These are phyloP conservation scores for Scolopax mira DNA, from an alignment of 2,113 vertebrate genomes.

Conservation along the genomic window DNA sequence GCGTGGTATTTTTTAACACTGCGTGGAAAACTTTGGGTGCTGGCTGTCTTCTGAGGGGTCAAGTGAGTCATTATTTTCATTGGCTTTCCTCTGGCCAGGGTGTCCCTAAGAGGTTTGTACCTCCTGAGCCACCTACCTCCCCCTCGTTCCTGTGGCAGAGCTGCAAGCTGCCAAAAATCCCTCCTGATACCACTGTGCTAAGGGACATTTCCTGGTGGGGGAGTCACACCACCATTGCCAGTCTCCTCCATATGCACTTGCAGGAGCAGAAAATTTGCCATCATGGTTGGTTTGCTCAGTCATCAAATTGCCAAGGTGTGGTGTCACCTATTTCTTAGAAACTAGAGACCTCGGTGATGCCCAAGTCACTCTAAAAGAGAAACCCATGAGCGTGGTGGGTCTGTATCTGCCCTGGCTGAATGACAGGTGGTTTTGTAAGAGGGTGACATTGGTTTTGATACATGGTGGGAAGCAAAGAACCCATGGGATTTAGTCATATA, in stretches of 20 bases:
- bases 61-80: conserved; percentile 60
- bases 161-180: neutral
- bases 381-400: neutral
- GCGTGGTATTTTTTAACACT: conserved; percentile 44
- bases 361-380: neutral
- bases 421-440: neutral
- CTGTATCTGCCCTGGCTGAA: neutral
- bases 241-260: neutral
- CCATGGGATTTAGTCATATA: neutral
- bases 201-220: neutral
- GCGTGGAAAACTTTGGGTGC: conserved; percentile 56
- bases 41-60: conserved; percentile 48
- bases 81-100: conserved; percentile 12
- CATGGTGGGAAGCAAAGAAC: accelerated
- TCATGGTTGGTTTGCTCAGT: neutral
- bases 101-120: neutral
- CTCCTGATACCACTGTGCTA: neutral
- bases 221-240: neutral
- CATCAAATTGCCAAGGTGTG: neutral
- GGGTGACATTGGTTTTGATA: neutral
- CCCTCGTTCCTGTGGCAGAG: neutral
- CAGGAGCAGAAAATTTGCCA: neutral
- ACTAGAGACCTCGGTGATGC: neutral
- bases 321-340: neutral
- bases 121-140: neutral